A percentile compares a stretch with the other conserved stretches of the same genome.
These are phyloP conservation scores for Agriopis marginaria DNA, from an alignment of 2,888 invertebrate species.

Conservation along the genomic window DNA sequence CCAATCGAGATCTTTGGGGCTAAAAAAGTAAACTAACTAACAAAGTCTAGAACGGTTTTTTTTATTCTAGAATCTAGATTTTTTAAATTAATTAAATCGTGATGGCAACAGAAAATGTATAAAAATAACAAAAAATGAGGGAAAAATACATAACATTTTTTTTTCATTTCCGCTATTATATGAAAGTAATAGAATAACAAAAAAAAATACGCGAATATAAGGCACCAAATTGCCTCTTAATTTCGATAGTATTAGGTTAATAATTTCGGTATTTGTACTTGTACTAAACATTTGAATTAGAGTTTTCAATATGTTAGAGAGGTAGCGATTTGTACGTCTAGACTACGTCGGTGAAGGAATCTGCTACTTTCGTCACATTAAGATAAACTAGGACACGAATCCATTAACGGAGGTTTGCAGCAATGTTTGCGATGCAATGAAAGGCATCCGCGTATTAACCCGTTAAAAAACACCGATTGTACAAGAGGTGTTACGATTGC, in stretches of 20 bases:
- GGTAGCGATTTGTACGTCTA: background rate
- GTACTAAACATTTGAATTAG: background rate
- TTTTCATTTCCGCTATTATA: too few relatives aligned
- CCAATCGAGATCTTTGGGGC: conserved; percentile 16
- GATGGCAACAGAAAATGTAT: too few relatives aligned
- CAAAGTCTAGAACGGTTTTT: background rate
- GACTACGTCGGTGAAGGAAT: conserved; percentile 20
- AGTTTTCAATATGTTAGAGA: conserved; percentile 5
- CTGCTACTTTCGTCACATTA: conserved; percentile 26
- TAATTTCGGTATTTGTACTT: background rate
- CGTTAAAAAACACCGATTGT: conserved; percentile 29
- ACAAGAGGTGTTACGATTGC: conserved; percentile 30
- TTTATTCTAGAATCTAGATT: too few relatives aligned
- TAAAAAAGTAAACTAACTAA: background rate
- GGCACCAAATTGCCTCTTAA: too few relatives aligned
- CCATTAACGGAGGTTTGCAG: conserved; percentile 31
- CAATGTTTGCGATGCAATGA: conserved; percentile 37
- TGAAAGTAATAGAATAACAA: too few relatives aligned
- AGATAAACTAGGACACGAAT: conserved; percentile 31
- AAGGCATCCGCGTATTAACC: conserved; percentile 31
- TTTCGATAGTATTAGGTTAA: too few relatives aligned
- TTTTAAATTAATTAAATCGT: too few relatives aligned
- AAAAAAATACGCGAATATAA: too few relatives aligned
- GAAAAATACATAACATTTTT: too few relatives aligned
- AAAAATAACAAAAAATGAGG: too few relatives aligned